phyloP scores from a whole-genome alignment of 2,888 invertebrate genomes.

The Schizotus pectinicornis region DNA sequence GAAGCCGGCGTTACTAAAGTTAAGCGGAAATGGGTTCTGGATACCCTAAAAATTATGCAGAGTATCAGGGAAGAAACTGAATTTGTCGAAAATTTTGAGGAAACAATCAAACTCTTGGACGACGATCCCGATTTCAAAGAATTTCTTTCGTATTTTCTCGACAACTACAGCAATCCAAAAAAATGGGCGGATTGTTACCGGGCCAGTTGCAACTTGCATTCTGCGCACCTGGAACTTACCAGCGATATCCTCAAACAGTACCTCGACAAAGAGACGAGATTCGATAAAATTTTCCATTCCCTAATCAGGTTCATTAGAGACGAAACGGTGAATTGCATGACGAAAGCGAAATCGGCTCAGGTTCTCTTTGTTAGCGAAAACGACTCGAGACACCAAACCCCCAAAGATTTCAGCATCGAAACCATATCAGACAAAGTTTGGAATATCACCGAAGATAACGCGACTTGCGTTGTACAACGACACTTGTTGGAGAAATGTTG shows the following conservation, averaged over 20 bases:
- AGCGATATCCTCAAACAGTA: constrained; percentile 12
- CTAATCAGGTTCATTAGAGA: constrained; percentile 20
- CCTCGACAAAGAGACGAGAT: constrained; percentile 9
- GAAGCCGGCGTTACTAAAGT: constrained; percentile 16
- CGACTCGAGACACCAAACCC: constrained; percentile 3
- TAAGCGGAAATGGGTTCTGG: constrained; percentile 21
- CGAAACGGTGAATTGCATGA: constrained; percentile 19
- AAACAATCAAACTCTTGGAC: constrained; percentile 15
- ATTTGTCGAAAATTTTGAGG: constrained; percentile 20
- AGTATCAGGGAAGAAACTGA: constrained; percentile 14
- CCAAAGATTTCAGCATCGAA: background rate
- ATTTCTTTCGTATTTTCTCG: constrained; percentile 12
- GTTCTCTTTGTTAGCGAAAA: constrained; percentile 11
- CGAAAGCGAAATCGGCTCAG: background rate
- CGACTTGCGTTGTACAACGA: constrained; percentile 8
- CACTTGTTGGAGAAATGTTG: constrained; percentile 19
- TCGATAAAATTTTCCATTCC: constrained; percentile 25
- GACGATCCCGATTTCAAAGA: constrained; percentile 19
- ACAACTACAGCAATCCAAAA: constrained; percentile 9
- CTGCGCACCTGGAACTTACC: constrained; percentile 7
- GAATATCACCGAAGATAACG: constrained; percentile 5
- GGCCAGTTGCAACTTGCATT: constrained; percentile 1
- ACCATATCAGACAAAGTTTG: constrained; percentile 9
- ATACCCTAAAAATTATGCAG: constrained; percentile 14
- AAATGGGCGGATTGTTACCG: constrained; percentile 22